Evolutionary conservation across 2,797 vertebrate species (phyloP), one percentile per base, ranked within the genome.

Genomic region (Antrozous pallidus): DNA sequence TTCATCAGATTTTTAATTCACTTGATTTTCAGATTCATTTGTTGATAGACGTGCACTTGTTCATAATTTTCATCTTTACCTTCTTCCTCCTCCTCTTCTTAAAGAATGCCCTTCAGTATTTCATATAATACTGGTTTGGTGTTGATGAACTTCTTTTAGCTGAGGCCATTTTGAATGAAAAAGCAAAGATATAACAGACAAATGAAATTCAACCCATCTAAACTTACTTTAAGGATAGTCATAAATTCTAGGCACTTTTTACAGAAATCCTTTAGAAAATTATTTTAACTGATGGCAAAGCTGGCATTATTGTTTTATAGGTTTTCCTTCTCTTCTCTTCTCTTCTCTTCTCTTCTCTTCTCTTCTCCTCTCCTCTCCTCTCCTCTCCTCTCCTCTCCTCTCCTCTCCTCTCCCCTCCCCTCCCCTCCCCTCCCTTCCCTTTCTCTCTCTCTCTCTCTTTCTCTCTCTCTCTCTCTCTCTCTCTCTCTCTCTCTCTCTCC

Each of bases 251-350:
- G 36, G 40, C 7, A 78, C 69, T 79, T 96, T 96, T 78, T 9
- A 88, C 16, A 78, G 8, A 31, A 79, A 54, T 65, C 31, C 40
- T 94, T 91, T 81, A 31, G 63, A 81, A 85, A 89, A 90, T 70
- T 79, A 95, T 73, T 95, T 91, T 91, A 90, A 90, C 36, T 40
- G 26, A 56, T 86, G 63, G 84, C 83, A 88, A 87, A 80, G 87
- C 56, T 54, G 67, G 77, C 26, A 38, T 79, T 58, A 38, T 6
- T 18, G 17, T 74, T 91, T 74, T 28, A 65, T 7, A 88, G 73
- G 74, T 82, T 73, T 69, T 47, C 28, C 28, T 42, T 42, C 42
- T 42, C 40, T 70, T 54, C 8, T 8, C 10, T 8, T 22, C 75
- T 87, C 36, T 42, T 8, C 40, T 8, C 8, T 42, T 87, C 47